phyloP scores from a whole-genome alignment of 2,113 vertebrate genomes.

The Phalacrocorax pelagicus region DNA sequence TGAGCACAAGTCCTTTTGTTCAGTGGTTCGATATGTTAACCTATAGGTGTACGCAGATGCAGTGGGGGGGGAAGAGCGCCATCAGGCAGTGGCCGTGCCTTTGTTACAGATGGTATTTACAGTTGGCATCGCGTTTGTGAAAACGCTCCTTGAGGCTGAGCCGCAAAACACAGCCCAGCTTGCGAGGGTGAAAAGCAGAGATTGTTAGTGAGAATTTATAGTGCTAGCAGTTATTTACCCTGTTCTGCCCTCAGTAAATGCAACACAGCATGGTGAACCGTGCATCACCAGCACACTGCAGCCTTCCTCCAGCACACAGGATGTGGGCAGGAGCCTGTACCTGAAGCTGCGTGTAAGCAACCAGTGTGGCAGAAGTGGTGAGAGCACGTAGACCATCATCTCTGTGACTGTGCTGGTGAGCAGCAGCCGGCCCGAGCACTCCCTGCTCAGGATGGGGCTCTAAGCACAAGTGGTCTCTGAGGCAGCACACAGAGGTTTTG shows the following conservation, averaged over 20 bases:
- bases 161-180: neutral
- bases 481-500: neutral
- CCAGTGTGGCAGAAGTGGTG: rapidly evolving
- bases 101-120: neutral
- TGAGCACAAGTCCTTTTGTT: neutral
- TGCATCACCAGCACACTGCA: neutral
- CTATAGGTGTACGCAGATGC: neutral
- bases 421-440: neutral
- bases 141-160: neutral
- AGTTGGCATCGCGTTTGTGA: neutral
- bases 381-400: neutral
- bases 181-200: neutral
- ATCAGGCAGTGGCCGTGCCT: neutral
- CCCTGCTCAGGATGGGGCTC: neutral
- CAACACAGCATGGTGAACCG: rapidly evolving
- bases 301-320: neutral
- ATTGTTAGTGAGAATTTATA: neutral
- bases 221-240: neutral
- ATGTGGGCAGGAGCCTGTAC: neutral
- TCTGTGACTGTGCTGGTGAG: neutral
- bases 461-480: neutral
- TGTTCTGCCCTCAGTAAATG: neutral
- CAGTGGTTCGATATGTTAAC: neutral
- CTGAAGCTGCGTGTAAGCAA: neutral
- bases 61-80: neutral